Evolutionary conservation across 1,140 invertebrate genomes (phyloP).

Genomic region (Trissolcus basalis): DNA sequence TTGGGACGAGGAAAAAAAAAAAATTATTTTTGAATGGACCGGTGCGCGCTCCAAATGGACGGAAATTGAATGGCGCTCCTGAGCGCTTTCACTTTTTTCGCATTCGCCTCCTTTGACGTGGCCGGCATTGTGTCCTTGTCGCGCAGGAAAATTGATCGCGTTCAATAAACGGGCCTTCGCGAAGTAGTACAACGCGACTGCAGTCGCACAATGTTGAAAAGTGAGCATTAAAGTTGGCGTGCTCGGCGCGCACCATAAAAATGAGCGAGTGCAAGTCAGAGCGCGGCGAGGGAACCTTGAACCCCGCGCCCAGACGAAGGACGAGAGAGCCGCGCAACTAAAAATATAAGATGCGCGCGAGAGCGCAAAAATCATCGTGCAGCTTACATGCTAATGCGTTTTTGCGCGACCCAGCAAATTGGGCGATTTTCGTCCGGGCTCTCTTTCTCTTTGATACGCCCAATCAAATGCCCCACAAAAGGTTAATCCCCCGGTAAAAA

Average conservation of each 20-base stretch:
- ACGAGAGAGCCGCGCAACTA: constrained; percentile 65
- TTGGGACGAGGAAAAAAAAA: constrained; percentile 20
- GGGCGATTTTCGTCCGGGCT: constrained; percentile 19
- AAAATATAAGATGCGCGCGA: constrained; percentile 64
- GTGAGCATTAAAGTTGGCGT: constrained; percentile 25
- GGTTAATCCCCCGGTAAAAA: constrained; percentile 28
- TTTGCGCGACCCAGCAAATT: constrained; percentile 32
- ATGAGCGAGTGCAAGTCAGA: constrained; percentile 49
- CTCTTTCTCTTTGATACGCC: constrained; percentile 8
- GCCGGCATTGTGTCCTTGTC: background rate
- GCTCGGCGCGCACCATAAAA: constrained; percentile 21
- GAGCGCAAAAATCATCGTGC: constrained; percentile 65
- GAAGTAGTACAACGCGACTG: constrained; percentile 31
- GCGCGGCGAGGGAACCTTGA: constrained; percentile 64
- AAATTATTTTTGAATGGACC: constrained; percentile 41
- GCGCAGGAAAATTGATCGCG: constrained; percentile 20
- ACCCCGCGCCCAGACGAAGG: constrained; percentile 68
- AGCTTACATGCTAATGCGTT: constrained; percentile 64
- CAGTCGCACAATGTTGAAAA: constrained; percentile 33
- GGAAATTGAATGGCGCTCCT: constrained; percentile 30
- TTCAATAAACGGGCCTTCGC: constrained; percentile 29
- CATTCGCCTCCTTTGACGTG: background rate
- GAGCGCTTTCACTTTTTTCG: background rate
- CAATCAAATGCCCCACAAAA: constrained; percentile 21
- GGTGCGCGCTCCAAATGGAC: constrained; percentile 11